Evolutionary conservation across 2,113 vertebrate genomes (phyloP), one percentile per base, ranked within the genome.

Genomic region (Aleadryas rufinucha): DNA sequence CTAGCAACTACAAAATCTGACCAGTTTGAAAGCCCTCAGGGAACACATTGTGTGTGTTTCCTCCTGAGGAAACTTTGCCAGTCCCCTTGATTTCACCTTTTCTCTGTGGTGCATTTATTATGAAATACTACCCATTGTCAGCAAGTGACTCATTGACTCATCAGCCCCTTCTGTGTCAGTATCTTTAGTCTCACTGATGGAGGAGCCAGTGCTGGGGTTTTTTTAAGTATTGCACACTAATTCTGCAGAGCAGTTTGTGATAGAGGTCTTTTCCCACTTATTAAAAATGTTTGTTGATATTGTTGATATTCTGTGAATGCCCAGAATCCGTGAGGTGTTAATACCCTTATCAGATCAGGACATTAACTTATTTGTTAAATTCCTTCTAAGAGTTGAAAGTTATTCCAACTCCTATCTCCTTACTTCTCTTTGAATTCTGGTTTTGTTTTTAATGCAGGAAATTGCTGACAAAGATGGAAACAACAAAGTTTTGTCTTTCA

Each of bases 391-490:
- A 80, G 20, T 33, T 83, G 20, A 63, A 50, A 81, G 30, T 53
- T 10, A 44, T 44, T 85, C 35, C 15, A 57, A 3, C 16, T 54
- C 10, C 33, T 44, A 13, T 63, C n/a, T 93, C 78, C 42, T 96
- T 97, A 70, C 84, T 45, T 90, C 87, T 89, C 2, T 87, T 96
- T 95, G 56, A 16, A 12, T 78, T 76, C 93, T 72, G 52, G 1
- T 59, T 87, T 87, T 89, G 50, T 90, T 83, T 88, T 71, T 74
- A 79, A 83, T 97, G 37, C 98, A 99, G 99, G 99, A 99, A 98
- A 99, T 99, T 76, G 99, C 99, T 95, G 99, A 99, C 97, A 99
- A 99, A 98, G 99, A 99, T 81, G 99, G 99, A 96, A 99, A 99
- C 97, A 98, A 99, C 98, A 99, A 98, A 97, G 98, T 99, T 91